Percentiles rank a stretch among this genome's conserved stretches.
Evolutionary conservation across 2,888 invertebrate species (phyloP).

Genomic region (Tribolium freemani): DNA sequence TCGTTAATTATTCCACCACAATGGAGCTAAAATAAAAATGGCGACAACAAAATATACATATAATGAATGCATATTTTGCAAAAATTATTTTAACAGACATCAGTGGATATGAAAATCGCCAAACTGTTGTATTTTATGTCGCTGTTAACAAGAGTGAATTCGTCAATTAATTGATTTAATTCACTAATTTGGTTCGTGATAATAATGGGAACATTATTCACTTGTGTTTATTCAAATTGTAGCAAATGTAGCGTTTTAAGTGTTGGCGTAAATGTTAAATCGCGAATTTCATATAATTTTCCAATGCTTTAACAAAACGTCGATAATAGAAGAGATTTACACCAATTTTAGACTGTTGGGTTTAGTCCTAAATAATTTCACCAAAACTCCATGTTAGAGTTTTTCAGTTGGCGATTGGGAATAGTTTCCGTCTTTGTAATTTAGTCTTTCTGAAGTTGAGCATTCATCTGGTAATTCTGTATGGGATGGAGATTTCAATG

Average conservation of each 20-base stretch:
- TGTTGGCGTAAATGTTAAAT: slow-evolving; percentile 11
- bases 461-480: slow-evolving; percentile 7
- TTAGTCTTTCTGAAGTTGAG: slow-evolving; percentile 18
- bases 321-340: not conserved
- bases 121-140: not conserved
- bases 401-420: not conserved
- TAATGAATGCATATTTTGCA: not conserved
- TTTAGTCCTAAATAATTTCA: not conserved
- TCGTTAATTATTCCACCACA: not conserved
- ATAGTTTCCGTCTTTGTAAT: slow-evolving; percentile 5
- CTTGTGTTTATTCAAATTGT: slow-evolving; percentile 10
- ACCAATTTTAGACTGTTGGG: not conserved
- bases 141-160: slow-evolving; percentile 1
- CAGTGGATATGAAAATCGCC: not conserved
- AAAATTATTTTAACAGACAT: not conserved
- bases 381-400: not conserved
- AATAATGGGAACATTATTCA: slow-evolving; percentile 12
- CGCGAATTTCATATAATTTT: slow-evolving; percentile 2
- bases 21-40: not conserved
- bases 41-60: not conserved
- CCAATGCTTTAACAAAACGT: not conserved
- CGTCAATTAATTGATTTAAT: slow-evolving; percentile 14
- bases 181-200: slow-evolving; percentile 8
- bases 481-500: slow-evolving; percentile 25
- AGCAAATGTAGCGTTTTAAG: slow-evolving; percentile 1